These are phyloP conservation scores for Dicyrtomina minuta DNA, from an alignment of 2,888 invertebrate genomes.

Conservation along the genomic window DNA sequence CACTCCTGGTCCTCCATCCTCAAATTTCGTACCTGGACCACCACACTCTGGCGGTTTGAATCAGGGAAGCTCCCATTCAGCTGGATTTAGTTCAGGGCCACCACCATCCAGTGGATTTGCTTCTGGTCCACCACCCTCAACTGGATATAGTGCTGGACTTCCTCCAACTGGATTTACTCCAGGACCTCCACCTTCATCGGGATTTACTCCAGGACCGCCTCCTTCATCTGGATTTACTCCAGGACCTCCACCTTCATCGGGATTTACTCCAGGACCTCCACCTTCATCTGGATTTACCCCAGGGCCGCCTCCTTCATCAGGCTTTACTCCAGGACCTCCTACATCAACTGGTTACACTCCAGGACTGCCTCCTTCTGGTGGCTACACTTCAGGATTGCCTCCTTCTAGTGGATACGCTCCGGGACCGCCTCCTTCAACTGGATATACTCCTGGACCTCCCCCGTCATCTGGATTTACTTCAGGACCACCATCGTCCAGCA, in stretches of 20 bases:
- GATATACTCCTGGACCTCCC: not conserved
- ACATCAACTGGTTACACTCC: constrained; percentile 4
- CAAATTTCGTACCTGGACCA: not conserved
- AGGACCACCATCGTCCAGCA: not conserved
- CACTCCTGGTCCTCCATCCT: constrained; percentile 7
- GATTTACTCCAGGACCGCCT: constrained; percentile 8
- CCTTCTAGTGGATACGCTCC: not conserved
- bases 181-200: not conserved
- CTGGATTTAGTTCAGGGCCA: not conserved
- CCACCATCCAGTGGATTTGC: constrained; percentile 3
- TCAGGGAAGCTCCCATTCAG: not conserved
- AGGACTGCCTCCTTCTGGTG: not conserved
- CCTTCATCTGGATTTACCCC: not conserved
- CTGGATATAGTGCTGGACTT: not conserved
- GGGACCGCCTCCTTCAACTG: not conserved
- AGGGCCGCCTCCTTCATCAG: constrained; percentile 16
- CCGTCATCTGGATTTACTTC: not conserved
- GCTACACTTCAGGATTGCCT: not conserved
- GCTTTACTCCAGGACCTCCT: constrained; percentile 16
- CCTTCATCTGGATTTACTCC: not conserved
- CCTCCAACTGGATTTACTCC: constrained; percentile 5
- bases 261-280: not conserved
- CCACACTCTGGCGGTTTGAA: not conserved
- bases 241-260: constrained; percentile 10
- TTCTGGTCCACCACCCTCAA: not conserved